Evolutionary conservation across 2,797 vertebrate species (phyloP).

Genomic region (Pangasius krempfi): DNA sequence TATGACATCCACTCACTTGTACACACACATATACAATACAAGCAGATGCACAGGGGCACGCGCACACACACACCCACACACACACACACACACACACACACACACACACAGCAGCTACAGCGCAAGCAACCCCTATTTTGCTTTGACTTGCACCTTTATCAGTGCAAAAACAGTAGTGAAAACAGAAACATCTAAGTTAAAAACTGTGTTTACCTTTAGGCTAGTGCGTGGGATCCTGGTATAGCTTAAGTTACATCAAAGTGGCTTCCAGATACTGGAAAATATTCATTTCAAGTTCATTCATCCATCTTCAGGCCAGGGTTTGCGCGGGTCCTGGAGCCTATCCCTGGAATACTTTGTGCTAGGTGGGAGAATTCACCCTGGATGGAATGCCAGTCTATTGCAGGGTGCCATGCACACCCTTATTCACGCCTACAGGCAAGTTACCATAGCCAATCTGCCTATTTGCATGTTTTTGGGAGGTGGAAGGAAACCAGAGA

Average conservation of each 20-base stretch:
- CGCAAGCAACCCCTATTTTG: slow-evolving; percentile 1
- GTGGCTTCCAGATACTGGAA: background rate
- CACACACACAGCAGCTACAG: background rate
- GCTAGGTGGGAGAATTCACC: background rate
- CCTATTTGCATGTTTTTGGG: background rate
- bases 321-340: background rate
- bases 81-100: background rate
- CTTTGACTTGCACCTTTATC: slow-evolving; percentile 3
- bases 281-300: slow-evolving; percentile 1
- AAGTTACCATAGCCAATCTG: background rate
- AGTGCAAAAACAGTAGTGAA: slow-evolving; percentile 23
- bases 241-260: background rate
- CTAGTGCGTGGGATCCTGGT: background rate
- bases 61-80: background rate
- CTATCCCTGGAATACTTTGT: background rate
- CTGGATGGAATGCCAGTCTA: background rate
- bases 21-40: background rate
- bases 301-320: background rate
- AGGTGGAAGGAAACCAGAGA: background rate
- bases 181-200: slow-evolving; percentile 24
- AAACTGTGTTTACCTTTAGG: slow-evolving; percentile 32
- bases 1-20: background rate
- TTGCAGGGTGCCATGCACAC: background rate
- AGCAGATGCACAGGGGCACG: background rate
- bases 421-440: too few relatives aligned